Percentiles rank a stretch among this genome's conserved stretches.
These are phyloP conservation scores for Silurus meridionalis DNA, from an alignment of 2,113 vertebrate species.

Conservation along the genomic window DNA sequence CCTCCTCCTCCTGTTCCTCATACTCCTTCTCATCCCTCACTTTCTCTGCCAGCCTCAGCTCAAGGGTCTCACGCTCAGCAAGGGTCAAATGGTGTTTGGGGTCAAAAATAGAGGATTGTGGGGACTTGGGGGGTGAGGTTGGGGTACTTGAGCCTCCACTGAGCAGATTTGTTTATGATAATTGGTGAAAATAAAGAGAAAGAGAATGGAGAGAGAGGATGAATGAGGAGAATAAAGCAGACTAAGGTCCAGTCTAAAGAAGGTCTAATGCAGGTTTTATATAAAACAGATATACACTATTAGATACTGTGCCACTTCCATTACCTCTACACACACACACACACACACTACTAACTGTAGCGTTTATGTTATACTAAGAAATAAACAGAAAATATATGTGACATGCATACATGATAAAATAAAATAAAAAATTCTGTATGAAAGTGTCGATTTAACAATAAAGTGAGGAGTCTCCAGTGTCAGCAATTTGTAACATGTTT, in stretches of 20 bases:
- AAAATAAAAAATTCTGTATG: background rate
- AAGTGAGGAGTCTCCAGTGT: background rate
- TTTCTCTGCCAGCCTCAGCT: constrained; percentile 63
- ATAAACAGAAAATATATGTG: background rate
- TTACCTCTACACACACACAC: background rate
- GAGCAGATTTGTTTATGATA: constrained; percentile 29
- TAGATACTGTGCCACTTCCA: constrained; percentile 5
- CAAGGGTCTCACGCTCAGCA: constrained; percentile 57
- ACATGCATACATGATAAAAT: background rate
- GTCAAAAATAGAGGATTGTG: constrained; percentile 35
- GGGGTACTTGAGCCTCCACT: constrained; percentile 27
- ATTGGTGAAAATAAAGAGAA: background rate
- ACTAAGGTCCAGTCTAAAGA: constrained; percentile 2
- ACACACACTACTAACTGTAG: constrained; percentile 35
- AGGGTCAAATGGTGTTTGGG: constrained; percentile 3
- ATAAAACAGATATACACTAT: background rate
- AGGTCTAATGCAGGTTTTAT: constrained; percentile 5
- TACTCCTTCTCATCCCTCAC: constrained; percentile 44
- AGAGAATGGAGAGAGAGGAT: background rate
- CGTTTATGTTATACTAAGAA: background rate
- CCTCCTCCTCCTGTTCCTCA: constrained; percentile 64
- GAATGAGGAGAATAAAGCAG: constrained; percentile 29
- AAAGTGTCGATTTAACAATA: background rate
- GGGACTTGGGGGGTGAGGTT: constrained; percentile 28
- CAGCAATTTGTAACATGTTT: no score